A percentile compares a stretch with the other conserved stretches of the same genome.
phyloP scores from a whole-genome alignment of 2,113 vertebrate genomes.

The Podarcis raffonei region DNA sequence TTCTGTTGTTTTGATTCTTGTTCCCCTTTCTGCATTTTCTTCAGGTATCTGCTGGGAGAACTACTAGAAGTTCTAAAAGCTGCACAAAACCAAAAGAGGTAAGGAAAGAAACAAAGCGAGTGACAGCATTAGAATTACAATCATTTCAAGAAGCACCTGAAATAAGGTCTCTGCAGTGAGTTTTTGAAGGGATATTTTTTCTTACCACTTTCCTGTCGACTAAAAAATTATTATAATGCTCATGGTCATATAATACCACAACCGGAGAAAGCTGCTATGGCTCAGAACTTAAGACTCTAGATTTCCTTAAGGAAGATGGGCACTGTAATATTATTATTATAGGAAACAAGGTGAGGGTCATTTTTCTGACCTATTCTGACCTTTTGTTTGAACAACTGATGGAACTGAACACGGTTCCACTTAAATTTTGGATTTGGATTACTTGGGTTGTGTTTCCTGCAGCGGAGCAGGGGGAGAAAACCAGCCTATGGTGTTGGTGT shows the following conservation, averaged over 20 bases:
- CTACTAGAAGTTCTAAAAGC: constrained; percentile 53
- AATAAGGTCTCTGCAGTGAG: background rate
- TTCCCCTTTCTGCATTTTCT: constrained; percentile 23
- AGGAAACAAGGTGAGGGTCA: background rate
- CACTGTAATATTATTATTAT: too few relatives aligned
- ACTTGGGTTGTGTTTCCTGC: too few relatives aligned
- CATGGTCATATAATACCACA: too few relatives aligned
- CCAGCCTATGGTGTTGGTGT: background rate
- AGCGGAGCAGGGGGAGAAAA: background rate
- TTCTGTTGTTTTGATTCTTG: constrained; percentile 8
- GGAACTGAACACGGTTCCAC: background rate
- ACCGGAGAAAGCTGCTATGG: background rate
- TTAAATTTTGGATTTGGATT: background rate
- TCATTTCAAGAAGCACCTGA: background rate
- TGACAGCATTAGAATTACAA: background rate
- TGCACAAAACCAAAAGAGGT: constrained; percentile 70
- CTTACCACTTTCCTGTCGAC: background rate
- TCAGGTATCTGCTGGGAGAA: constrained; percentile 63
- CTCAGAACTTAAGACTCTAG: background rate
- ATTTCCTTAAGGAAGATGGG: background rate
- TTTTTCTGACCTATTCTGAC: background rate
- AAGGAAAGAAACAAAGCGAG: constrained; percentile 21
- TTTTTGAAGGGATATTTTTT: background rate
- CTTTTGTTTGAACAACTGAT: background rate
- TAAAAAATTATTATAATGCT: background rate